Evolutionary conservation across 2,888 invertebrate genomes (phyloP), one percentile per base, ranked within the genome.

Genomic region (Euplagia quadripunctaria): DNA sequence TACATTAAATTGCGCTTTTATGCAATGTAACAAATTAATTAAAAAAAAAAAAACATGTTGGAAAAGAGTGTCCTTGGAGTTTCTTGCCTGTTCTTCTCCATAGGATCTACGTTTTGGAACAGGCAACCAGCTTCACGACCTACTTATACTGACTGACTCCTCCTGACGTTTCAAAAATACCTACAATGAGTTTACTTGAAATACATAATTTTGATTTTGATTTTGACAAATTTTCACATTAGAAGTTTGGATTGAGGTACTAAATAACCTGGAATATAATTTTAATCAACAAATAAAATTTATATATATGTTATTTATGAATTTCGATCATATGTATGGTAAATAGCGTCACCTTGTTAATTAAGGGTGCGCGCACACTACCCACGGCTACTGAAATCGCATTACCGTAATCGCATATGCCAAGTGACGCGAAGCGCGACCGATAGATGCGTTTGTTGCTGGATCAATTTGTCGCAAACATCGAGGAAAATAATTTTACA

Each of bases 321-420:
- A 73, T 11, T 64, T 75, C n/a, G 68, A 72, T 72, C 51, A 14
- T 78, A 75, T 16, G 31, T 31, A 31, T 31, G 31, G 31, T 31
- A 2, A 31, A 31, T 6, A 20, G 5, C 17, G 80, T 69, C 72
- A 78, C 77, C 71, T 63, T 76, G 77, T 84, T 89, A 87, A 89
- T 91, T 89, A 88, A 85, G 84, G 86, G 81, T 75, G 79, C 63
- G 82, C 83, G 81, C 81, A 80, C 83, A 86, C 76, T 77, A 87
- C 88, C 86, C 85, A 82, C 77, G 86, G 88, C 84, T 77, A 79
- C 79, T 70, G 77, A 79, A 87, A 91, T 89, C 85, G 85, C 79
- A 85, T 91, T 88, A 88, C 86, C 77, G 81, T 92, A 91, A 92
- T 92, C 91, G 88, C 79, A 79, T 92, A 83, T 90, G 88, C 84